phyloP scores from a whole-genome alignment of 2,113 vertebrate genomes.

The Hypomesus transpacificus region DNA sequence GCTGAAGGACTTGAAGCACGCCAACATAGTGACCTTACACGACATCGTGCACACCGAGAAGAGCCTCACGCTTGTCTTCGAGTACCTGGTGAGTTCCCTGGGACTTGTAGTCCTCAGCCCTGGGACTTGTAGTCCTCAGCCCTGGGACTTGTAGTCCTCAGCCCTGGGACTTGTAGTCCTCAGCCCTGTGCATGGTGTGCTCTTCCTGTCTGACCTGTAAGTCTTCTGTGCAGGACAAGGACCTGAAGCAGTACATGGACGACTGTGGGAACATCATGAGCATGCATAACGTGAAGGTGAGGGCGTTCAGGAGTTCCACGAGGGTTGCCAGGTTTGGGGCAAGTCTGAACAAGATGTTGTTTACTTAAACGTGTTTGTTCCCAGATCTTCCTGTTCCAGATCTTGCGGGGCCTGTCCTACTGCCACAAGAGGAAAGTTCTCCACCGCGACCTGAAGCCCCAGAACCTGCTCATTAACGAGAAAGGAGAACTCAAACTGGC shows the following conservation, averaged over 20 bases:
- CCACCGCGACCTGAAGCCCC: constrained; percentile 95
- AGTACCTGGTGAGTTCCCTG: constrained; percentile 86
- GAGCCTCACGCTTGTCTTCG: constrained; percentile 97
- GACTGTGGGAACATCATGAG: constrained; percentile 99
- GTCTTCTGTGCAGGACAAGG: constrained; percentile 83
- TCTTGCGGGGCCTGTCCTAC: constrained; percentile 94
- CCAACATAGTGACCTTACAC: constrained; percentile 97
- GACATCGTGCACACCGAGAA: constrained; percentile 99
- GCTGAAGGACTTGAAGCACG: constrained; percentile 98
- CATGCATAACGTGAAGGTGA: constrained; percentile 99
- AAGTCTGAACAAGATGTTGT: not conserved
- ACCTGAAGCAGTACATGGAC: constrained; percentile 99
- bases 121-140: no score
- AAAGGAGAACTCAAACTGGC: constrained; percentile 95
- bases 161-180: no score
- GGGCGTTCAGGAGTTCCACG: not conserved
- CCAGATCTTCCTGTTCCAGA: constrained; percentile 97
- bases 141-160: no score
- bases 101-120: no score
- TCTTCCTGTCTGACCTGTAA: constrained; percentile 7
- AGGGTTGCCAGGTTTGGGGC: no score
- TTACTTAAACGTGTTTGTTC: constrained; percentile 16
- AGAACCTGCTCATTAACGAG: constrained; percentile 97
- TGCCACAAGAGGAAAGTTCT: constrained; percentile 96
- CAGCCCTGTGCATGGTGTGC: not conserved